A percentile compares a stretch with the other conserved stretches of the same genome.
Conservation (phyloP, 2,113 vertebrate species). For the Benitochromis conjunctus region DNA sequence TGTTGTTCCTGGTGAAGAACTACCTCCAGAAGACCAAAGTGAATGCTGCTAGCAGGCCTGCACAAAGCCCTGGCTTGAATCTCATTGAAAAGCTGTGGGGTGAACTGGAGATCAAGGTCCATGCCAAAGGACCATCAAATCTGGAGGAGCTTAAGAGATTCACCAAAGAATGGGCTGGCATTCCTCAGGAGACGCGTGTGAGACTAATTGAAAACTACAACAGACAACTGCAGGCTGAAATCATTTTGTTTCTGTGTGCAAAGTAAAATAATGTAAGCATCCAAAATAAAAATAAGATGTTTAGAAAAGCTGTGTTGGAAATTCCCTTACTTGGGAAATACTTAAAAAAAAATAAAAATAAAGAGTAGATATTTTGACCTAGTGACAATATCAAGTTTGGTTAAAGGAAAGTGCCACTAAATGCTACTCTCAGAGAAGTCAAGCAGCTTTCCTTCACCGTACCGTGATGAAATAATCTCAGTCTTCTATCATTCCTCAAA, state of each 20-base stretch:
- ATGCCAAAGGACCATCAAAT: neutral
- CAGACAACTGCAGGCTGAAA: neutral
- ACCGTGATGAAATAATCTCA: slow-evolving; percentile 16
- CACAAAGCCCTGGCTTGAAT: neutral
- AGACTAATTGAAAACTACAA: neutral
- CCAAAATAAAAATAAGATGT: neutral
- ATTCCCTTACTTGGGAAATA: neutral
- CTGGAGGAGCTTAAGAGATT: neutral
- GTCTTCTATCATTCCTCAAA: neutral
- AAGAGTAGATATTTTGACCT: neutral
- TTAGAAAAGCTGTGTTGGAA: neutral
- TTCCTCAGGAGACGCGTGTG: neutral
- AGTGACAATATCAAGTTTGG: neutral
- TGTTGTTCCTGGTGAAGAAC: neutral
- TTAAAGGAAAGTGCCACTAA: neutral
- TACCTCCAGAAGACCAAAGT: neutral
- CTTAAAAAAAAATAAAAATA: neutral
- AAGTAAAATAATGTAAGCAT: neutral
- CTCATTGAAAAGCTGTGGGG: neutral
- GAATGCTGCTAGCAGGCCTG: neutral
- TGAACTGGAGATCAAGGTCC: neutral
- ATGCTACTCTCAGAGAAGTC: neutral
- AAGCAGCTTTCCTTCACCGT: slow-evolving; percentile 3
- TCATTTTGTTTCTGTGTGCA: neutral
- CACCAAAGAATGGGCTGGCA: neutral